Evolutionary conservation across 2,797 vertebrate genomes (phyloP).

Genomic region (Neomorphus geoffroyi): DNA sequence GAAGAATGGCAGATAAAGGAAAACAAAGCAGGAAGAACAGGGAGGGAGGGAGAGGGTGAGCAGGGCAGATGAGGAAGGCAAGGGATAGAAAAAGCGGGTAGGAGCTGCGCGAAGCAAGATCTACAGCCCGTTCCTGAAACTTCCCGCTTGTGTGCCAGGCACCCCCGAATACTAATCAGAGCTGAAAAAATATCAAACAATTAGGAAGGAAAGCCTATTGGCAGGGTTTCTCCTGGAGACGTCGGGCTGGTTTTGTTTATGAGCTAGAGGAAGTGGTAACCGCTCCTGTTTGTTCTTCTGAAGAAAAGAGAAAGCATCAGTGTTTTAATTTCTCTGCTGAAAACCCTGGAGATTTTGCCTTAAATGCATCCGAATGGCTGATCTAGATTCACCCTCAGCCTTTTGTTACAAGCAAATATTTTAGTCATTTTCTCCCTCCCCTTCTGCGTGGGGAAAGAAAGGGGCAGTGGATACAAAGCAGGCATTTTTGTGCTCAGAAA

Average conservation of each 20-base stretch:
- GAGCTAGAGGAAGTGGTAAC: slow-evolving; percentile 72
- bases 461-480: slow-evolving; percentile 25
- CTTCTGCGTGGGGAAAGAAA: slow-evolving; percentile 1
- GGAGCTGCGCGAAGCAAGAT: background rate
- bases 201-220: slow-evolving; percentile 66
- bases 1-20: background rate
- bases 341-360: slow-evolving; percentile 61
- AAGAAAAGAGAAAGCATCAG: slow-evolving; percentile 55
- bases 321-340: slow-evolving; percentile 1
- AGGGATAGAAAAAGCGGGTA: background rate
- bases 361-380: background rate
- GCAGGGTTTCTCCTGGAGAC: slow-evolving; percentile 65
- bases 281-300: slow-evolving; percentile 72
- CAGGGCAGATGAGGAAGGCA: background rate
- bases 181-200: slow-evolving; percentile 33
- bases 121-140: slow-evolving; percentile 15
- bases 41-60: background rate
- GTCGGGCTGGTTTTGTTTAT: slow-evolving; percentile 69
- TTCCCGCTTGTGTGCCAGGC: background rate
- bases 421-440: slow-evolving; percentile 9
- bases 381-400: slow-evolving; percentile 35
- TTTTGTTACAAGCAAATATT: slow-evolving; percentile 52
- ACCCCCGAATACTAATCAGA: slow-evolving; percentile 63
- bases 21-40: background rate
- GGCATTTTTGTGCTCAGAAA: slow-evolving; percentile 21